Percentiles rank a stretch among this genome's conserved stretches.
Conservation (phyloP, 2,797 vertebrate genomes). For the Syngnathus acus region DNA sequence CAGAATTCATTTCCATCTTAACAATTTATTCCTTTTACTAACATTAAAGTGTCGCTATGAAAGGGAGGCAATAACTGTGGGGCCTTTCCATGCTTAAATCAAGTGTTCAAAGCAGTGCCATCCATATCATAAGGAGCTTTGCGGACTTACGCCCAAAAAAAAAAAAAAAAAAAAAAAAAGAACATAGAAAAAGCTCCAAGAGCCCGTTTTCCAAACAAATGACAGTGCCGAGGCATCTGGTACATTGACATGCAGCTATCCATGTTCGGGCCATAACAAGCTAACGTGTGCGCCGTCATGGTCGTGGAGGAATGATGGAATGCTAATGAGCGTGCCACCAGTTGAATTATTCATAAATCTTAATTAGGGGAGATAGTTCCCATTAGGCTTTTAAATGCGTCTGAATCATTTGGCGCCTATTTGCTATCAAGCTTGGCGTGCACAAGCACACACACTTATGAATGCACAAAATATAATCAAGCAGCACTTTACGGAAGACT, state of each 20-base stretch:
- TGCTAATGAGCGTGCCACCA: constrained; percentile 64
- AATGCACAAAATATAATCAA: background rate
- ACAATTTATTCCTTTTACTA: constrained; percentile 60
- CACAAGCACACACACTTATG: background rate
- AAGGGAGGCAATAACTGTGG: constrained; percentile 49
- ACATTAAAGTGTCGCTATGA: constrained; percentile 50
- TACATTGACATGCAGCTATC: constrained; percentile 30
- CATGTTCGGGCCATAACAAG: constrained; percentile 22
- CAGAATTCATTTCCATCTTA: constrained; percentile 56
- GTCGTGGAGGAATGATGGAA: constrained; percentile 64
- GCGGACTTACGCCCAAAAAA: too few relatives aligned
- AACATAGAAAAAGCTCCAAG: background rate
- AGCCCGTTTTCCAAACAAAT: constrained; percentile 29
- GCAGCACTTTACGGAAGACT: background rate
- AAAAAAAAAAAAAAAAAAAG: background rate
- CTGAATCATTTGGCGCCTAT: constrained; percentile 50
- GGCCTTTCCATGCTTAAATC: constrained; percentile 51
- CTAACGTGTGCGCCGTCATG: constrained; percentile 38
- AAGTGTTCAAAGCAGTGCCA: constrained; percentile 45
- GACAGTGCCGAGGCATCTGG: constrained; percentile 22
- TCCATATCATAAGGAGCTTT: background rate
- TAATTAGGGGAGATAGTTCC: constrained; percentile 72
- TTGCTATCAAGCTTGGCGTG: constrained; percentile 18
- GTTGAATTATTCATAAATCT: constrained; percentile 78
- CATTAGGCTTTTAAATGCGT: constrained; percentile 61